These are phyloP conservation scores for Saturnia japonica DNA, from an alignment of 2,888 invertebrate genomes.

Conservation along the genomic window DNA sequence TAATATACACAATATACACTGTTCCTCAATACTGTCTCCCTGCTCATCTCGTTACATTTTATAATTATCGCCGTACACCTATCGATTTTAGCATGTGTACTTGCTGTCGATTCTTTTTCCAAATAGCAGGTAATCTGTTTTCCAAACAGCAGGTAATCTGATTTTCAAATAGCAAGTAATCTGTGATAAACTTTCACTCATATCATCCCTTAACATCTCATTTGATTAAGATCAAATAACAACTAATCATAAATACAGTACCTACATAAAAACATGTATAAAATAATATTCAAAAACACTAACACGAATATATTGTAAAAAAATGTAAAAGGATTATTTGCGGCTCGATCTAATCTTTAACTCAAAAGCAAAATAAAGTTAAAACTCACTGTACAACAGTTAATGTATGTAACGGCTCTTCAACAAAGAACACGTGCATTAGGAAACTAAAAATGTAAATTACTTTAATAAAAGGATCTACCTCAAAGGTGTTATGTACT, in stretches of 20 bases:
- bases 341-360: not conserved
- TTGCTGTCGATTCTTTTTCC: no score
- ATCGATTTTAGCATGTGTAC: no score
- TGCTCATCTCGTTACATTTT: no score
- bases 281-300: not conserved
- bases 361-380: not conserved
- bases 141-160: no score
- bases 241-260: not conserved
- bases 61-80: no score
- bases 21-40: no score
- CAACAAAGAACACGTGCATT: conserved; percentile 3
- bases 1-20: no score
- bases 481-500: not conserved
- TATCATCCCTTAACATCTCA: not conserved
- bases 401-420: not conserved
- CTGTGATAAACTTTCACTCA: no score
- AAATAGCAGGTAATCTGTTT: no score
- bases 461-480: not conserved
- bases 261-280: not conserved
- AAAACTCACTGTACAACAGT: not conserved
- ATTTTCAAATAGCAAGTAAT: not conserved
- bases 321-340: not conserved
- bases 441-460: not conserved
- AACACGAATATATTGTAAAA: not conserved
- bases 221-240: not conserved